These are phyloP conservation scores for Agriopis marginaria DNA, from an alignment of 2,888 invertebrate species.

Conservation along the genomic window DNA sequence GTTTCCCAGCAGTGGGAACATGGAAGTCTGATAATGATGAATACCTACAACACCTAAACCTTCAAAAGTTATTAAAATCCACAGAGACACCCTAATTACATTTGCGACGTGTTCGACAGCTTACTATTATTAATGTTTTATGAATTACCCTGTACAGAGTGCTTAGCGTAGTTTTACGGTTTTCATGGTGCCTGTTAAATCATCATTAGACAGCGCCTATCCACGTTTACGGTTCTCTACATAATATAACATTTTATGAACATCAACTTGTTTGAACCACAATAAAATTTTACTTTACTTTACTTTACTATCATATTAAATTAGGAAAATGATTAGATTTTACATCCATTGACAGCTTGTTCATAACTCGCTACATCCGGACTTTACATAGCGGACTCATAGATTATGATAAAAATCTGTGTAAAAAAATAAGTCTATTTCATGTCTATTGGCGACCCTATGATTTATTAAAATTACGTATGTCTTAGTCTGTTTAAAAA, in stretches of 20 bases:
- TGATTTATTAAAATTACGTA: neutral
- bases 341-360: constrained; percentile 15
- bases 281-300: too few species aligned
- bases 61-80: neutral
- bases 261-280: too few species aligned
- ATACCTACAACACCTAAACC: too few species aligned
- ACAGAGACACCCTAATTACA: neutral
- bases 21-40: too few species aligned
- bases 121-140: constrained; percentile 3
- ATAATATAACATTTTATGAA: constrained; percentile 48
- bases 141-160: constrained; percentile 45
- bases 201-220: constrained; percentile 55
- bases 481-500: too few species aligned
- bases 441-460: neutral
- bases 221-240: constrained; percentile 57
- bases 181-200: constrained; percentile 57
- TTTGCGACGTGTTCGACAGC: neutral
- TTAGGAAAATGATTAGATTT: constrained; percentile 21
- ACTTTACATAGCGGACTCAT: neutral
- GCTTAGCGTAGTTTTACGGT: constrained; percentile 34
- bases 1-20: too few species aligned
- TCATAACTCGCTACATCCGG: constrained; percentile 20
- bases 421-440: neutral
- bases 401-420: neutral
- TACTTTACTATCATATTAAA: too few species aligned